These are phyloP conservation scores for Esperia sulphurella DNA, from an alignment of 2,888 invertebrate genomes.

Conservation along the genomic window DNA sequence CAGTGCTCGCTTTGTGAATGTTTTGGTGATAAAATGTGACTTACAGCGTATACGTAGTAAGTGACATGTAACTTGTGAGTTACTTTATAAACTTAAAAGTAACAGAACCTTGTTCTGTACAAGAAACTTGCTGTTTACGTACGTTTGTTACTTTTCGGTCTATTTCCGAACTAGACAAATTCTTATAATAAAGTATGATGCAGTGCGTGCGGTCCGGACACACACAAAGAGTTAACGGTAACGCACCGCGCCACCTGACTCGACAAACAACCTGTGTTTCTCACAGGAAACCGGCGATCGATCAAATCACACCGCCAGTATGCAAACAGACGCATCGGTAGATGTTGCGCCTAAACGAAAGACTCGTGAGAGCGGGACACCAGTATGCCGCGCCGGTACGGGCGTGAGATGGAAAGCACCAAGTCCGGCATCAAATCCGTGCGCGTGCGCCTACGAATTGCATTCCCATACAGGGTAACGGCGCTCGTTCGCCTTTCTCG, in stretches of 20 bases:
- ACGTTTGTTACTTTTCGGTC: not conserved
- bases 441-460: conserved; percentile 74
- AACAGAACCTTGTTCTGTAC: no score
- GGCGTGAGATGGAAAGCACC: conserved; percentile 50
- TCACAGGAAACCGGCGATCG: conserved; percentile 69
- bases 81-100: no score
- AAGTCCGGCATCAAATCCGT: conserved; percentile 62
- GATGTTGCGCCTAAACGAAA: conserved; percentile 49
- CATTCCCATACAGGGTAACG: conserved; percentile 73
- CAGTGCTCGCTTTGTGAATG: conserved; percentile 12
- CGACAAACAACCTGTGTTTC: conserved; percentile 68
- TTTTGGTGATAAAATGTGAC: conserved; percentile 1
- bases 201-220: conserved; percentile 42
- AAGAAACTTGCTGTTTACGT: no score
- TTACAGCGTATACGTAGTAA: not conserved
- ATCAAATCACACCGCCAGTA: conserved; percentile 66
- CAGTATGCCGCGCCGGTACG: conserved; percentile 35
- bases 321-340: conserved; percentile 61
- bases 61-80: no score
- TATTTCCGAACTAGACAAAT: conserved; percentile 17
- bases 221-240: conserved; percentile 55
- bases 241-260: conserved; percentile 56
- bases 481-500: conserved; percentile 60
- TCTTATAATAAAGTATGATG: conserved; percentile 17
- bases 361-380: conserved; percentile 45